phyloP scores from a whole-genome alignment of 2,797 vertebrate genomes.

The Neosalanx taihuensis region DNA sequence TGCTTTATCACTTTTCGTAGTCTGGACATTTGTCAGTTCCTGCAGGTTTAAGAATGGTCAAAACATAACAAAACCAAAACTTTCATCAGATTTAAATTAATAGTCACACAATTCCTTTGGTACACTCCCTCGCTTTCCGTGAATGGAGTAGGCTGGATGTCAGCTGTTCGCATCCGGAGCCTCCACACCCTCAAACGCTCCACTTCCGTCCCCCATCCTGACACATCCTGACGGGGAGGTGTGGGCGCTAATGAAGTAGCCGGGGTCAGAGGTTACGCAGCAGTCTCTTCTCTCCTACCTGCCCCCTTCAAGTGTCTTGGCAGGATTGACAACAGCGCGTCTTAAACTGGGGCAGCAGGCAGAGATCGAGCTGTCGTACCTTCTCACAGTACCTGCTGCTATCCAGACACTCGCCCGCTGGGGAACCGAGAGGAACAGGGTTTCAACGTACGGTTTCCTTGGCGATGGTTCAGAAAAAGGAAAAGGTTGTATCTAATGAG shows the following conservation, averaged over 20 bases:
- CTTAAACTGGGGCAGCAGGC: slow-evolving; percentile 88
- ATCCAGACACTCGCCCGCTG: slow-evolving; percentile 86
- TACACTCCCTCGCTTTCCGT: neutral
- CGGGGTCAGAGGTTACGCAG: slow-evolving; percentile 26
- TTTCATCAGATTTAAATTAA: slow-evolving; percentile 52
- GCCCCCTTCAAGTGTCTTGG: slow-evolving; percentile 77
- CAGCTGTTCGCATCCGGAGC: slow-evolving; percentile 18
- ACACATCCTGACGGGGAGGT: slow-evolving; percentile 19
- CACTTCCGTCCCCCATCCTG: slow-evolving; percentile 12
- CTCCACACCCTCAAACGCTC: slow-evolving; percentile 32
- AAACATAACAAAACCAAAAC: slow-evolving; percentile 48
- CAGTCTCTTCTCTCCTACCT: slow-evolving; percentile 13
- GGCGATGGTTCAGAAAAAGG: neutral
- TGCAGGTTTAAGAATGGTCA: slow-evolving; percentile 21
- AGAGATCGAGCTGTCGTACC: slow-evolving; percentile 91
- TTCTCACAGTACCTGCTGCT: slow-evolving; percentile 96
- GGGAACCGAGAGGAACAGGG: slow-evolving; percentile 15
- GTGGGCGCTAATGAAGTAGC: slow-evolving; percentile 35
- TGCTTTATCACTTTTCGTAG: slow-evolving; percentile 14
- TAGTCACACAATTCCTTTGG: slow-evolving; percentile 29
- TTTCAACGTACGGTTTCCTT: neutral
- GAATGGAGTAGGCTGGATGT: slow-evolving; percentile 8
- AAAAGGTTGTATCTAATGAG: neutral
- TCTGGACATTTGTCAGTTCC: slow-evolving; percentile 31
- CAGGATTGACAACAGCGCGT: slow-evolving; percentile 93